phyloP scores from a whole-genome alignment of 2,113 vertebrate genomes.

The Macrotis lagotis region DNA sequence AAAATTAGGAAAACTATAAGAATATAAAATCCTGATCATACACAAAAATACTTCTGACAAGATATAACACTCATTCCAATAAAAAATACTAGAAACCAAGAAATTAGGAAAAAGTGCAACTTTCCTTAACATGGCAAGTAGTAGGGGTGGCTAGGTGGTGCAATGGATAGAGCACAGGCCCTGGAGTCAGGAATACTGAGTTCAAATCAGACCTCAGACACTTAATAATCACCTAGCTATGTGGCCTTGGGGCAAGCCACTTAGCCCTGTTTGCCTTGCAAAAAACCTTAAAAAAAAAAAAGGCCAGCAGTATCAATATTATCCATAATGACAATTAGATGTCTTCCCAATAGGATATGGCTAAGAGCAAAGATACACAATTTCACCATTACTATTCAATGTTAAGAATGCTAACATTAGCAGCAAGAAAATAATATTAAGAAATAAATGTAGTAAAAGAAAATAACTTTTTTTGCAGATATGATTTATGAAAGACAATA shows the following conservation, averaged over 20 bases:
- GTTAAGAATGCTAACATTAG: background rate
- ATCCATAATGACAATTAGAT: background rate
- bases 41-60: too few relatives aligned
- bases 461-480: background rate
- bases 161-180: too few relatives aligned
- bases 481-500: background rate
- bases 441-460: background rate
- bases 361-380: background rate
- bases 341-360: background rate
- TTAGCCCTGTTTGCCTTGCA: too few relatives aligned
- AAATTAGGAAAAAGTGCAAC: background rate
- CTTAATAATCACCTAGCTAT: too few relatives aligned
- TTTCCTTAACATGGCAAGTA: too few relatives aligned
- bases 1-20: background rate
- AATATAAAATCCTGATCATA: background rate
- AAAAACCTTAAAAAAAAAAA: too few relatives aligned
- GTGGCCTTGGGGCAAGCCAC: too few relatives aligned
- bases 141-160: too few relatives aligned
- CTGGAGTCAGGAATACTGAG: too few relatives aligned
- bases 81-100: background rate
- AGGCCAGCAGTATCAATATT: too few relatives aligned
- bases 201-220: too few relatives aligned
- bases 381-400: background rate
- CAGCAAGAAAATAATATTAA: background rate
- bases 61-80: background rate